Evolutionary conservation across 1,140 invertebrate genomes (phyloP).

Genomic region (Dendroctonus ponderosae): DNA sequence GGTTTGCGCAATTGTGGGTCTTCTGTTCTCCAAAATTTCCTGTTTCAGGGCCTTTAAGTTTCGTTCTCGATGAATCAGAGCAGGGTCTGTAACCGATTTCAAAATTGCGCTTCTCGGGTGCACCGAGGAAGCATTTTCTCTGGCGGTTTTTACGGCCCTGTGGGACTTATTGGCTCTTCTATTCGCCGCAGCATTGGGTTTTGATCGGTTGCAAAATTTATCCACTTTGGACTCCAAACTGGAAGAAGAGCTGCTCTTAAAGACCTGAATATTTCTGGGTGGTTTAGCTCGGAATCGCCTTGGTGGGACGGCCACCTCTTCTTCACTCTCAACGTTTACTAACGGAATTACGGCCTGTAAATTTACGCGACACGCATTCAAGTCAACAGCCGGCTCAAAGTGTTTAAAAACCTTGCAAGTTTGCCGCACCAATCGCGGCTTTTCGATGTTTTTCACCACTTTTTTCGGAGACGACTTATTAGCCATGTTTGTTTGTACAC

Average conservation of each 20-base stretch:
- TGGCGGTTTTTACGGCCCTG: not conserved
- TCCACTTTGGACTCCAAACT: not conserved
- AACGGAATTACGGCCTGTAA: not conserved
- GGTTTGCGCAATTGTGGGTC: not conserved
- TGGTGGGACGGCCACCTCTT: not conserved
- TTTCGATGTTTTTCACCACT: not conserved
- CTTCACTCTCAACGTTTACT: not conserved
- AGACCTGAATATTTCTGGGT: not conserved
- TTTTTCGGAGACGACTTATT: not conserved
- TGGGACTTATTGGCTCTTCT: not conserved
- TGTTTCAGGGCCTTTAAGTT: not conserved
- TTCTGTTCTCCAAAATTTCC: not conserved
- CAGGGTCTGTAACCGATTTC: not conserved
- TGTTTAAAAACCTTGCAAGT: not conserved
- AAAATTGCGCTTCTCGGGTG: not conserved
- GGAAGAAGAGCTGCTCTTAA: not conserved
- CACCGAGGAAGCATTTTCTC: not conserved
- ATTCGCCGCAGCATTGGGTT: not conserved
- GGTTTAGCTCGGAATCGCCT: not conserved
- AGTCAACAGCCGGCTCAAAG: slow-evolving; percentile 1
- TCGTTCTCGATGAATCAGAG: not conserved
- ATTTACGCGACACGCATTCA: not conserved
- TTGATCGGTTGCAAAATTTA: not conserved
- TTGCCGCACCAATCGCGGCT: not conserved
- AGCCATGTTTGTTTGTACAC: not conserved